Conservation (phyloP, 2,888 invertebrate genomes). For the Calliphora vomitoria region DNA sequence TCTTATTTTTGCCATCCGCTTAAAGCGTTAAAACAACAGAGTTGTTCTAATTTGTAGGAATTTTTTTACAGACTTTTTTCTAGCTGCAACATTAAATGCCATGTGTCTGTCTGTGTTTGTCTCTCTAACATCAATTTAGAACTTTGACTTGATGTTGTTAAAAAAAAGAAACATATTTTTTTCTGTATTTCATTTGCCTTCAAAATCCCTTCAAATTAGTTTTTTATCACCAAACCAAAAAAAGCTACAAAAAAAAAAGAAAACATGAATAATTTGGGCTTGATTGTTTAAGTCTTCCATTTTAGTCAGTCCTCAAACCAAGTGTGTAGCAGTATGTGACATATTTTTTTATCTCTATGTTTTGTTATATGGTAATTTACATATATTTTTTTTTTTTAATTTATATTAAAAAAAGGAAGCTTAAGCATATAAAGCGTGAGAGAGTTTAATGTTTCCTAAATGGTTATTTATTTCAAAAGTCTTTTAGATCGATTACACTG, state of each 20-base stretch:
- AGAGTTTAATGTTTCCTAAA: constrained; percentile 3
- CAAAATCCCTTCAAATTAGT: constrained; percentile 28
- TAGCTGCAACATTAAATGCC: neutral
- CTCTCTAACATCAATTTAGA: constrained; percentile 6
- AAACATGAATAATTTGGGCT: neutral
- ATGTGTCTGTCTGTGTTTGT: neutral
- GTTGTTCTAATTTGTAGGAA: constrained; percentile 4
- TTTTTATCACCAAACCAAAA: neutral
- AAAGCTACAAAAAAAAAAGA: neutral
- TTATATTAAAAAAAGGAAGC: constrained; percentile 2
- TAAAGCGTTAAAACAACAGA: constrained; percentile 15
- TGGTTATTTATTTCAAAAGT: constrained; percentile 20
- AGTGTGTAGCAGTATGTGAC: neutral
- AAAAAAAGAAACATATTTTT: neutral
- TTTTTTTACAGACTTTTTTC: constrained; percentile 9
- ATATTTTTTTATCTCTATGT: neutral
- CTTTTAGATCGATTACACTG: constrained; percentile 27
- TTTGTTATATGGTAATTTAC: constrained; percentile 10
- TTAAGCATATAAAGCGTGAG: neutral
- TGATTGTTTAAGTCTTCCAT: constrained; percentile 27
- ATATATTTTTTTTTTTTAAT: neutral
- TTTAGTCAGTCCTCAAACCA: neutral
- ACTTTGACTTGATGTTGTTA: constrained; percentile 35
- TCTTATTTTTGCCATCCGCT: neutral
- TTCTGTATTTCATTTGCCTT: constrained; percentile 28